Evolutionary conservation across 2,113 vertebrate species (phyloP), one percentile per base, ranked within the genome.

Genomic region (Rostratula benghalensis): DNA sequence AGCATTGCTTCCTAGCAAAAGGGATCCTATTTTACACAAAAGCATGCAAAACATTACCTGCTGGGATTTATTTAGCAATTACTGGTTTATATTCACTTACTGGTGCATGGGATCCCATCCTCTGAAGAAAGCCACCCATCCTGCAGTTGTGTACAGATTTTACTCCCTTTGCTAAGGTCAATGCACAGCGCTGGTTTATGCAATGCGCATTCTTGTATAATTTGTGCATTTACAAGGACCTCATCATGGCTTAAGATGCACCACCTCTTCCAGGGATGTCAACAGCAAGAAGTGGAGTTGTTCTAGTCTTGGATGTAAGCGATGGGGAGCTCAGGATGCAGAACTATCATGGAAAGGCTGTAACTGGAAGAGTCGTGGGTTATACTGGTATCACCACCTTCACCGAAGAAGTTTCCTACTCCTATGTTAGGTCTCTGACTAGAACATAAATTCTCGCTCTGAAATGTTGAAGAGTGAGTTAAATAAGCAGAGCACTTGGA

Each of bases 141-240:
- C 39, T 65, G 48, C 27, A 30, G 67, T n/a, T 48, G 24, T 10
- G 21, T 3, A 14, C 23, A 8, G 50, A 54, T 70, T 83, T 45
- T 21, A 28, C 13, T 15, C 0, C 0, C 43, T 74, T 68, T 69
- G 48, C 82, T 45, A 13, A 39, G 8, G 50, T 25, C 3, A 3
- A 33, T 22, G 39, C 35, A 41, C 37, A 25, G 2, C 1, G 1
- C 28, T 33, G 6, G 21, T 16, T 78, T 27, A 33, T 63, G 21
- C 73, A 54, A 14, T 11, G 13, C 15, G 3, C 21, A 35, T 33
- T 84, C 57, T 25, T 51, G 57, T 41, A 41, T 41, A 25, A 63
- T 71, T n/a, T 61, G 35, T 10, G 19, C 7, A 7, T 71, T 67
- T 51, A 15, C 35, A 70, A 75, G 35, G 56, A 93, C 23, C 21